Base-by-base conservation (phyloP, 2,797 vertebrate genomes). In the Pseudotriccus pelzelni region DNA sequence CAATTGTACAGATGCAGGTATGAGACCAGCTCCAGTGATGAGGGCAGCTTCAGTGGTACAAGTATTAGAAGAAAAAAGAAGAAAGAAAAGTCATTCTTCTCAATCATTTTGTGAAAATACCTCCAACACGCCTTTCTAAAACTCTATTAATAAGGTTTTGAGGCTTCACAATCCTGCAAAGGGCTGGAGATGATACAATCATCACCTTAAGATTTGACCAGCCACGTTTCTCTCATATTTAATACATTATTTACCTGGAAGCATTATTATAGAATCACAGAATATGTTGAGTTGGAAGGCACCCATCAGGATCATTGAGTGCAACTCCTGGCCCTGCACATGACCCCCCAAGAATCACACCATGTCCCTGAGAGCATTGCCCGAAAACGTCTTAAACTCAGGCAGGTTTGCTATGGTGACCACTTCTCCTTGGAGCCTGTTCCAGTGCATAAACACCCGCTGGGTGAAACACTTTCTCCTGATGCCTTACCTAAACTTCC, bases 1-100 rank as follows among this genome's bases (percentile, higher is more conserved):
- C 95, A 87, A 93, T 96, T 96, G 94, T 96, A 68, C 67, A 28
- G 93, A 92, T 95, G 92, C 92, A 87, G 70, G 92, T 52, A 89
- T 77, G 94, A 95, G 95, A 96, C 86, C 60, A 43, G 60, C 59
- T 93, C 23, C 6, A 87, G 88, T 5, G 7, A 60, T 39, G 75
- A 89, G 83, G 74, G 74, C 52, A 70, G 74, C 41, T 90, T 77
- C 85, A 78, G 69, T 53, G 77, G 67, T 84, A 36, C 59, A 77
- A 87, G 67, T 32, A 44, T 82, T 39, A 91, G 63, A 90, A 74
- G 56, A 43, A 70, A 91, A 94, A 67, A 10, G 30, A 82, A 82
- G 41, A 30, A 0, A 10, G 79, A 86, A 90, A 89, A 69, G 7
- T 3, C 47, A 41, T 67, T 70, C 19, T 88, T 32, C 39, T 92